Evolutionary conservation across 1,140 invertebrate species (phyloP).

Genomic region (Piezodorus guildinii): DNA sequence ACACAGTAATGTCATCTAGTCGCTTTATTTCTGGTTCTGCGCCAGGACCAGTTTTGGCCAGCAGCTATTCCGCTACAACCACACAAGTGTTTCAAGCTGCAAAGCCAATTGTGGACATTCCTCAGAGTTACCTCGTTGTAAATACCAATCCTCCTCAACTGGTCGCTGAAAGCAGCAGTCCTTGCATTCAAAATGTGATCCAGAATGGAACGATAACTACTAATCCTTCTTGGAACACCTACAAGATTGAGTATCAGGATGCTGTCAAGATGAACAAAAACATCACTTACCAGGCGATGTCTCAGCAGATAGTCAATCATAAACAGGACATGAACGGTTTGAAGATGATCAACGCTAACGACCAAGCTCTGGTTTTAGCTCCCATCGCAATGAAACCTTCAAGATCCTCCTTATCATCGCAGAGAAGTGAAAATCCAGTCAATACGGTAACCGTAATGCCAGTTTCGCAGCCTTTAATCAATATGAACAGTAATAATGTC

Average conservation of each 20-base stretch:
- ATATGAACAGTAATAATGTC: neutral
- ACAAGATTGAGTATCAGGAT: slow-evolving; percentile 24
- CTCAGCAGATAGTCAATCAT: slow-evolving; percentile 20
- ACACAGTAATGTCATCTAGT: slow-evolving; percentile 72
- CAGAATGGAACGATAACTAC: slow-evolving; percentile 26
- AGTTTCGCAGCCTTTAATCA: neutral
- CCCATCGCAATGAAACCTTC: neutral
- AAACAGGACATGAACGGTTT: slow-evolving; percentile 22
- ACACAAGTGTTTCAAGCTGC: slow-evolving; percentile 72
- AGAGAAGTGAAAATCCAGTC: neutral
- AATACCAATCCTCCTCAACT: slow-evolving; percentile 36
- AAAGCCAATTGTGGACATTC: slow-evolving; percentile 57
- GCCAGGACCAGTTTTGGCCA: slow-evolving; percentile 60
- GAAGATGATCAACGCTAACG: slow-evolving; percentile 19
- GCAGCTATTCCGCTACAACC: slow-evolving; percentile 65
- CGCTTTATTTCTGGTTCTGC: slow-evolving; percentile 63
- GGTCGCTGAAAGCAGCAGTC: slow-evolving; percentile 24
- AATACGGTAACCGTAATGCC: neutral
- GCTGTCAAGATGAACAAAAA: slow-evolving; percentile 20
- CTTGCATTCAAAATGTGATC: slow-evolving; percentile 25
- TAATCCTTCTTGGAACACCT: slow-evolving; percentile 23
- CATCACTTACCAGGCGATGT: slow-evolving; percentile 23
- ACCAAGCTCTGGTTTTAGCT: slow-evolving; percentile 18
- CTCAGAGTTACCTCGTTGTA: slow-evolving; percentile 49
- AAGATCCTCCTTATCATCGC: neutral